Evolutionary conservation across 2,888 invertebrate genomes (phyloP).

Genomic region (Bellardia bayeri): DNA sequence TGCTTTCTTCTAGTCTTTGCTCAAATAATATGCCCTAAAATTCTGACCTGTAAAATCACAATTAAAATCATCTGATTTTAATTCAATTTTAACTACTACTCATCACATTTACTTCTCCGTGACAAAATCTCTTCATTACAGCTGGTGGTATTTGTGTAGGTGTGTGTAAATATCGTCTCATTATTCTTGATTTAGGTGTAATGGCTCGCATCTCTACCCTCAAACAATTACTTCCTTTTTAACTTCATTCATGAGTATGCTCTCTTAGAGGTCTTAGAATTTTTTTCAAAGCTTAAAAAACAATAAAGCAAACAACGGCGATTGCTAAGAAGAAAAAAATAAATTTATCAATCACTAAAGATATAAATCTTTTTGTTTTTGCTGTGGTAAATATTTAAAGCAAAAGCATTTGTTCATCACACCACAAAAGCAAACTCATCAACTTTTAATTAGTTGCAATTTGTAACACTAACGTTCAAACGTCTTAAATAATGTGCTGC

Average conservation of each 20-base stretch:
- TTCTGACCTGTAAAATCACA: background rate
- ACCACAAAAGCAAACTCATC: slow-evolving; percentile 78
- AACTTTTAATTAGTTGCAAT: slow-evolving; percentile 82
- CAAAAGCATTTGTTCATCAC: slow-evolving; percentile 36
- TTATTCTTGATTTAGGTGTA: slow-evolving; percentile 20
- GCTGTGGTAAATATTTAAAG: slow-evolving; percentile 31
- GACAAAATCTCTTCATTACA: background rate
- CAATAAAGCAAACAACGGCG: background rate
- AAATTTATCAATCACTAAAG: slow-evolving; percentile 66
- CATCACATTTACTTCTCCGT: background rate
- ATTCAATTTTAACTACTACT: background rate
- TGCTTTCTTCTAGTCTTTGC: too few species aligned
- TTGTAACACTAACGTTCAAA: slow-evolving; percentile 76
- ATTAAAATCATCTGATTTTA: slow-evolving; percentile 32
- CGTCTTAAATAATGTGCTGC: slow-evolving; percentile 77
- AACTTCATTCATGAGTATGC: background rate
- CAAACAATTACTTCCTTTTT: background rate
- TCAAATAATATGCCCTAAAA: background rate
- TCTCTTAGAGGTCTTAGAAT: background rate
- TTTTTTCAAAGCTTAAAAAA: slow-evolving; percentile 16
- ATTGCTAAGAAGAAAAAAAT: slow-evolving; percentile 15
- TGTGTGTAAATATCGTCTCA: slow-evolving; percentile 18
- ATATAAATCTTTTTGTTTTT: slow-evolving; percentile 62
- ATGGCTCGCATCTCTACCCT: background rate
- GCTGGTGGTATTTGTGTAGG: background rate